phyloP scores from a whole-genome alignment of 1,140 invertebrate species.

The Trichogramma pretiosum region DNA sequence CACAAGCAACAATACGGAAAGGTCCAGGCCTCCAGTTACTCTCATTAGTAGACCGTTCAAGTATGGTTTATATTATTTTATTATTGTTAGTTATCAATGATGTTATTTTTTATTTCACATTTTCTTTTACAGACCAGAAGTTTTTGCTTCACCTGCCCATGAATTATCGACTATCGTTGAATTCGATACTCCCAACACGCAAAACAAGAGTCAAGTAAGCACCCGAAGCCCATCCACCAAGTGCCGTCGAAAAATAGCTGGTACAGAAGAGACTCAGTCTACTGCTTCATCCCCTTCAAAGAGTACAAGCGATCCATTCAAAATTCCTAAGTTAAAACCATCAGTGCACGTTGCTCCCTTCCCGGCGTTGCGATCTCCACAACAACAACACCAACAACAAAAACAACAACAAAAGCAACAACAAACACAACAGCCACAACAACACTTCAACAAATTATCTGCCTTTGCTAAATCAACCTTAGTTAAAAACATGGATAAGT shows the following conservation, averaged over 20 bases:
- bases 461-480: too few species aligned
- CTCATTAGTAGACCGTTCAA: constrained; percentile 27
- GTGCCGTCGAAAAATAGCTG: constrained; percentile 7
- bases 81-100: not conserved
- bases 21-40: constrained; percentile 30
- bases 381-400: constrained; percentile 8
- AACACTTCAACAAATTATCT: too few species aligned
- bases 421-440: too few species aligned
- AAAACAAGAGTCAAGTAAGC: constrained; percentile 27
- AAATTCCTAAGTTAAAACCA: constrained; percentile 17
- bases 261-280: not conserved
- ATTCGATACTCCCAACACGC: constrained; percentile 50
- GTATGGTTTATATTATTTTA: constrained; percentile 21
- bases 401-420: not conserved
- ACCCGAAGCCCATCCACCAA: constrained; percentile 22
- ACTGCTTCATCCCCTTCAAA: constrained; percentile 11
- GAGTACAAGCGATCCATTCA: constrained; percentile 12
- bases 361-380: constrained; percentile 13
- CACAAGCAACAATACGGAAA: constrained; percentile 11
- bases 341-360: constrained; percentile 24
- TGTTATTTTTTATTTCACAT: not conserved
- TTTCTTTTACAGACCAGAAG: constrained; percentile 26
- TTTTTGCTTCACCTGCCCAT: constrained; percentile 34
- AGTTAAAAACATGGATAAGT: constrained; percentile 1
- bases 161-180: constrained; percentile 60